These are phyloP conservation scores for Pseudoatta argentina DNA, from an alignment of 1,140 invertebrate species.

Conservation along the genomic window DNA sequence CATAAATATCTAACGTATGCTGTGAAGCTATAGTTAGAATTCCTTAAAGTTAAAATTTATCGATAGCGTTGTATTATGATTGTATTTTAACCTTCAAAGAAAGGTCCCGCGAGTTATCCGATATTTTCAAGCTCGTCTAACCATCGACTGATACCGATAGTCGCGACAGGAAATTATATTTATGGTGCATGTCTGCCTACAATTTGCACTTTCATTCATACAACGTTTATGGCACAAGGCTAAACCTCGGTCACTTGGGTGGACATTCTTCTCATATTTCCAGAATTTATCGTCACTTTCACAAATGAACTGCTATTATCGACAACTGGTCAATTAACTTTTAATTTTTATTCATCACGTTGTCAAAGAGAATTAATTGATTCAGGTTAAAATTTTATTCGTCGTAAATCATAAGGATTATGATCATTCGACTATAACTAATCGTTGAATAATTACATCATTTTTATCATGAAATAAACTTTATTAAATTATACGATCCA, in stretches of 20 bases:
- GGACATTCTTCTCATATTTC: slow-evolving; percentile 48
- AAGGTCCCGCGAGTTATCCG: slow-evolving; percentile 13
- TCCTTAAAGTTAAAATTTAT: slow-evolving; percentile 9
- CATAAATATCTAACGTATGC: not conserved
- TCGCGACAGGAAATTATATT: slow-evolving; percentile 29
- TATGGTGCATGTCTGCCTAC: slow-evolving; percentile 37
- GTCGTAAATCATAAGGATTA: not conserved
- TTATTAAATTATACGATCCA: not conserved
- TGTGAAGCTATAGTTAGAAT: not conserved
- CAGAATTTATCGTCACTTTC: slow-evolving; percentile 37
- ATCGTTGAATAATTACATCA: not conserved
- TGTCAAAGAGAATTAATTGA: slow-evolving; percentile 1
- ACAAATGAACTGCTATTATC: not conserved
- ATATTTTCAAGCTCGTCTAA: slow-evolving; percentile 49
- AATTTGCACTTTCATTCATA: slow-evolving; percentile 67
- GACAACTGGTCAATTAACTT: slow-evolving; percentile 22
- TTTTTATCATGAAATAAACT: slow-evolving; percentile 20
- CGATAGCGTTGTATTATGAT: not conserved
- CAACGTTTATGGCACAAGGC: slow-evolving; percentile 63
- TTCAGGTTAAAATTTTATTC: not conserved
- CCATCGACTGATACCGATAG: slow-evolving; percentile 13
- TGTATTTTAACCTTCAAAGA: not conserved
- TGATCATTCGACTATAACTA: not conserved
- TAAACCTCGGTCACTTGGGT: slow-evolving; percentile 32
- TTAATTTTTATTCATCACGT: not conserved